A percentile compares a stretch with the other conserved stretches of the same genome.
Evolutionary conservation across 2,888 invertebrate species (phyloP).

Genomic region (Melolontha melolontha): DNA sequence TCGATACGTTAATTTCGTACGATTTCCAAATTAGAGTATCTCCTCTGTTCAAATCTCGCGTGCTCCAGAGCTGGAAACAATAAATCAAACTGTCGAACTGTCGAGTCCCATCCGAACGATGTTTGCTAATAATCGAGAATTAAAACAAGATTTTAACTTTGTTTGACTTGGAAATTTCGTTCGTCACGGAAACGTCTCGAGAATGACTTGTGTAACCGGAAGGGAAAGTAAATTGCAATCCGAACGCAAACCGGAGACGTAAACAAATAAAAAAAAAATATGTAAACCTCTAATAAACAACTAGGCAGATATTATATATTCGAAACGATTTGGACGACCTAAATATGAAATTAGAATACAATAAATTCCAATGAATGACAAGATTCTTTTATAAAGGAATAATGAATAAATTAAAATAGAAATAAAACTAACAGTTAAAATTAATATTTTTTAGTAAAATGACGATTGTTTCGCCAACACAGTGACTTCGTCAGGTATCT

Average conservation of each 20-base stretch:
- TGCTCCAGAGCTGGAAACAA: neutral
- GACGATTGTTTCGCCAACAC: too few species aligned
- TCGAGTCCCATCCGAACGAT: slow-evolving; percentile 12
- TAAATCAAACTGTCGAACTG: slow-evolving; percentile 24
- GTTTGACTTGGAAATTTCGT: neutral
- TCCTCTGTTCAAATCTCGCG: neutral
- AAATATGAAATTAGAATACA: too few species aligned
- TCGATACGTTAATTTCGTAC: neutral
- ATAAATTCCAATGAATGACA: too few species aligned
- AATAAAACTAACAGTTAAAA: too few species aligned
- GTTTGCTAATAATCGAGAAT: slow-evolving; percentile 25
- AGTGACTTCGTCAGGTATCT: too few species aligned
- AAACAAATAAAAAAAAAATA: neutral
- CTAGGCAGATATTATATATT: too few species aligned
- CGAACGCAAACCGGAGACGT: neutral
- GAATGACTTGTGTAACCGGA: neutral
- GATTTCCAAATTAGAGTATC: neutral
- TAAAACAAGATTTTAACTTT: slow-evolving; percentile 2
- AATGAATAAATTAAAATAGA: too few species aligned
- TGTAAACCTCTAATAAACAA: too few species aligned
- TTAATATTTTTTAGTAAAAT: too few species aligned
- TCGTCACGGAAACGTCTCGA: slow-evolving; percentile 2
- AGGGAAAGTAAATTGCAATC: neutral
- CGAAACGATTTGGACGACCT: too few species aligned
- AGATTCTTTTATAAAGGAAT: too few species aligned